Conservation (phyloP, 2,888 invertebrate genomes). For the Mycalesis mineus region DNA sequence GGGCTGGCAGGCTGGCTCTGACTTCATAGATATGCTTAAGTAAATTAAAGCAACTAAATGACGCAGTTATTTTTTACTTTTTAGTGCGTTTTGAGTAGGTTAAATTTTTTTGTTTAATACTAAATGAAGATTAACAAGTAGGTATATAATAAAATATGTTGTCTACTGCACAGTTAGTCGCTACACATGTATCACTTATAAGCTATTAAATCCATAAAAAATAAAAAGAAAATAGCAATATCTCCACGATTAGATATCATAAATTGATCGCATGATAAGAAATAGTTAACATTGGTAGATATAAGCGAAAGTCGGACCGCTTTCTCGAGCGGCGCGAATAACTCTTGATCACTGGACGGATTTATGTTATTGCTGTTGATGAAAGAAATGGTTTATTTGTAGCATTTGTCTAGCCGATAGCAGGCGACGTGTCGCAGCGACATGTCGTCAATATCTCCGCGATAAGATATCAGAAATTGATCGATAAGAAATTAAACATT, state of each 20-base stretch:
- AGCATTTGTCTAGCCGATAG: too few species aligned
- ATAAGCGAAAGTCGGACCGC: constrained; percentile 21
- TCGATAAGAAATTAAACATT: too few species aligned
- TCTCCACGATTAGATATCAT: constrained; percentile 13
- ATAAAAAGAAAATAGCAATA: constrained; percentile 15
- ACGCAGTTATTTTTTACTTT: too few species aligned
- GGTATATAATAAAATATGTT: neutral
- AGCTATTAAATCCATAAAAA: neutral
- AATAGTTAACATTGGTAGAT: constrained; percentile 14
- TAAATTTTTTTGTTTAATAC: too few species aligned
- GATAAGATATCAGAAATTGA: too few species aligned
- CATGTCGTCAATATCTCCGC: too few species aligned
- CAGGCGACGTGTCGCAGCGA: too few species aligned
- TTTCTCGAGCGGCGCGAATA: constrained; percentile 18
- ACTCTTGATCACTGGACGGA: constrained; percentile 5
- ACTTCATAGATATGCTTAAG: too few species aligned
- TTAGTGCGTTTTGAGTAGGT: too few species aligned
- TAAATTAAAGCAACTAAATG: too few species aligned
- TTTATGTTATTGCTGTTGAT: constrained; percentile 7
- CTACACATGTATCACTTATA: neutral
- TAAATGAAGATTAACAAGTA: too few species aligned
- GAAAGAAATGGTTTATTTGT: neutral
- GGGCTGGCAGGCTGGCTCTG: too few species aligned
- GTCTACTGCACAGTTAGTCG: neutral
- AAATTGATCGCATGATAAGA: constrained; percentile 22